A percentile compares a stretch with the other conserved stretches of the same genome.
phyloP scores from a whole-genome alignment of 1,140 invertebrate species.

The Zaprionus ornatus region DNA sequence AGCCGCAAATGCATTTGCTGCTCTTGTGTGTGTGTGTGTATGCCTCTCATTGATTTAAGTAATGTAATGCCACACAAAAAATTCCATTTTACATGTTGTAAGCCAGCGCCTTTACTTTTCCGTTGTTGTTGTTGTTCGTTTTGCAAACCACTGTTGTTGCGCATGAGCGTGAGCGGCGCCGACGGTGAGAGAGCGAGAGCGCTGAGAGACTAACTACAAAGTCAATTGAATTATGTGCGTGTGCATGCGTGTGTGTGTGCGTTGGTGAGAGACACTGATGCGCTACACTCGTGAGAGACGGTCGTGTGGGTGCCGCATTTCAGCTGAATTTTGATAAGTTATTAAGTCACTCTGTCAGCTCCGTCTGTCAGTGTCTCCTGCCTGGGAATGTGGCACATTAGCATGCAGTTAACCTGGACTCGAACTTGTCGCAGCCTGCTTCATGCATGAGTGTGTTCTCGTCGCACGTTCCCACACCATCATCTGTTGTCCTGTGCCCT shows the following conservation, averaged over 20 bases:
- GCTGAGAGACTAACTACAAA: slow-evolving; percentile 8
- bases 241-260: slow-evolving; percentile 10
- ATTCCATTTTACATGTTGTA: slow-evolving; percentile 15
- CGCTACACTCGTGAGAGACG: slow-evolving; percentile 29
- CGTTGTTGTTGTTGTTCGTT: slow-evolving; percentile 26
- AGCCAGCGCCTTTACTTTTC: slow-evolving; percentile 18
- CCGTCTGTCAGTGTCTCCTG: neutral
- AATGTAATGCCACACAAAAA: slow-evolving; percentile 8
- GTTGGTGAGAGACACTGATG: slow-evolving; percentile 11
- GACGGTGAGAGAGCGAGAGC: slow-evolving; percentile 17
- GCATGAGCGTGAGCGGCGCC: slow-evolving; percentile 53
- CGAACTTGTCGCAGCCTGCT: slow-evolving; percentile 51
- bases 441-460: slow-evolving; percentile 75
- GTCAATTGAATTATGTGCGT: slow-evolving; percentile 6
- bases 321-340: slow-evolving; percentile 39
- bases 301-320: slow-evolving; percentile 31
- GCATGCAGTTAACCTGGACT: slow-evolving; percentile 45
- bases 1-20: slow-evolving; percentile 30
- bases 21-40: slow-evolving; percentile 26
- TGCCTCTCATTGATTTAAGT: slow-evolving; percentile 11
- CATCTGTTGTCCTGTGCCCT: slow-evolving; percentile 45
- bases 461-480: slow-evolving; percentile 70
- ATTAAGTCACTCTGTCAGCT: slow-evolving; percentile 36
- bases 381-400: slow-evolving; percentile 60
- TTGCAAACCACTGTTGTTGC: slow-evolving; percentile 60